Evolutionary conservation across 2,888 invertebrate species (phyloP), one percentile per base, ranked within the genome.

Genomic region (Pyrrhosoma nymphula): DNA sequence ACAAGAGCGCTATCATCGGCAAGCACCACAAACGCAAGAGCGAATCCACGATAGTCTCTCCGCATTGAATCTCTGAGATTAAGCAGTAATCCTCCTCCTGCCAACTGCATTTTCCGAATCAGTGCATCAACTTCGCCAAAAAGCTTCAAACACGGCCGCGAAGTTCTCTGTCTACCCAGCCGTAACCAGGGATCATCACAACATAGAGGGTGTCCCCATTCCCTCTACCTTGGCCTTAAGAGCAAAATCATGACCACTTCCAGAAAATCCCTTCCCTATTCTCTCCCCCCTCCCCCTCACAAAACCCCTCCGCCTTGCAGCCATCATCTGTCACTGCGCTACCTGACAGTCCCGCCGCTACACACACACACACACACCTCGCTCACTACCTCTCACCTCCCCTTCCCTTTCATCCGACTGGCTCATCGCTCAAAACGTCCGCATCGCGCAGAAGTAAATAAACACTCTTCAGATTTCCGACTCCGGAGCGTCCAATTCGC

Each of bases 371-470:
- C n/a, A 18, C 23, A 12, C 20, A 2, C 35, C 14, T 35, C 82
- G 35, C 35, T 69, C 26, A 0, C 26, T 20, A 8, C 23, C 82
- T 63, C 63, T 69, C 69, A 12, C 35, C 82, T 82, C 82, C 69
- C 35, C 10, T 16, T 18, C 82, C 82, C 35, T 35, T 82, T 35
- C 14, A 16, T 10, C 82, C 35, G 82, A 82, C 82, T 35, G 82
- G 82, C 82, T 82, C 82, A 82, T 82, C 82, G 35, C 82, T 82
- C 82, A 82, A 82, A 82, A 82, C 82, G 82, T 82, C 82, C 82
- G 82, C 82, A 82, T 82, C 82, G 82, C 35, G 82, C 82, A 35
- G 82, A 82, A 82, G 82, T 82, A 82, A 82, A 82, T 82, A 82
- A 82, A 82, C 35, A 82, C 82, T 35, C 82, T 82, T 82, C 82